Base-by-base conservation (phyloP, 2,888 invertebrate species). In the Nephrocerus scutellatus region DNA sequence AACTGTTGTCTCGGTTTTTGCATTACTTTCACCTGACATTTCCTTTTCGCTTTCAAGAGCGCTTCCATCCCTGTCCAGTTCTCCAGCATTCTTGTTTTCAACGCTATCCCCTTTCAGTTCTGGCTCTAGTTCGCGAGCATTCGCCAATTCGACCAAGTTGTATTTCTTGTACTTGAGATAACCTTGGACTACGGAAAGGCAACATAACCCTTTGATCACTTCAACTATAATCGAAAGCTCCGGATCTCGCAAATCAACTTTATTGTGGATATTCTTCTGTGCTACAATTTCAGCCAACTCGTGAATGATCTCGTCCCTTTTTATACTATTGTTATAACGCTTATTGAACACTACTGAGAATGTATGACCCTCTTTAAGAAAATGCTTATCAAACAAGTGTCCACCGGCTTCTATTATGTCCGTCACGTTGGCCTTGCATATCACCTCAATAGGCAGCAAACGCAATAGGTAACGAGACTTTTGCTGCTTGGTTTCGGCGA, bases 111-210 rank as follows among this genome's bases (percentile, higher is more conserved):
- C 29, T 19, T n/a, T 20, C 28, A 6, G 20, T 12, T 5, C 15
- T 12, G 3, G 5, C n/a, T 15, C 23, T 20, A 1, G 46, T 26
- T 20, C 48, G 6, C 18, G 41, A 5, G 47, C 36, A 41, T 44
- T 48, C 3, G 53, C 55, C 28, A 63, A 38, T 64, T 88, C 85
- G 43, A 79, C 65, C 42, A 92, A 70, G 71, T 93, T 93, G 68
- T 86, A 93, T 62, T 90, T 92, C 53, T 82, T 84, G 60, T 77
- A 81, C 47, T 75, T 76, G 55, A 75, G 74, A 66, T 85, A 93
- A 63, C 89, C 77, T 19, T 82, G 82, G 19, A 89, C 76, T 39
- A 93, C 77, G 44, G 84, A 80, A 8, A 95, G 57, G 48, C 89
- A 80, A 54, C 88, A 89, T 53, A 83, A 74, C 16, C 79, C 80